Conservation (phyloP, 37 sponge, comb jelly and placozoan species). For the Agelas oroides region DNA sequence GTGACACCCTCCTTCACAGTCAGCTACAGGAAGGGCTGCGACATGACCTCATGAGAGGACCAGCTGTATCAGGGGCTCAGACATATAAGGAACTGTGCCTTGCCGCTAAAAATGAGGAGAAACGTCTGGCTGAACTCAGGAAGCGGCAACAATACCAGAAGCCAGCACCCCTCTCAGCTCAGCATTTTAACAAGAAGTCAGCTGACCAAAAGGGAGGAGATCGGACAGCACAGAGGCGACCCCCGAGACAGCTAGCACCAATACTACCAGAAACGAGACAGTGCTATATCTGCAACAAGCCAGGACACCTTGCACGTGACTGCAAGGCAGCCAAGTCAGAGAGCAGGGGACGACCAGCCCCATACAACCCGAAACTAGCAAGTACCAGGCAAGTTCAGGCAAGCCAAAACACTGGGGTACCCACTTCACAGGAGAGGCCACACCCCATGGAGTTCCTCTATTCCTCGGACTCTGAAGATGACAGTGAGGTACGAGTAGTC, state of each 20-base stretch:
- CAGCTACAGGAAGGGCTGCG: slow-evolving; percentile 24
- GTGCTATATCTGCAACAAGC: neutral
- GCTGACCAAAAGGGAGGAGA: too few species aligned
- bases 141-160: neutral
- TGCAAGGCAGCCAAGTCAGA: neutral
- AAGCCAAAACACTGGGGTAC: neutral
- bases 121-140: neutral
- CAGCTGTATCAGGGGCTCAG: slow-evolving; percentile 13
- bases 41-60: neutral
- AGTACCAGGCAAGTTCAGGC: neutral
- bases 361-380: too few species aligned
- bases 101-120: slow-evolving; percentile 22
- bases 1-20: neutral
- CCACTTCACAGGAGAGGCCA: neutral
- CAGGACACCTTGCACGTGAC: neutral
- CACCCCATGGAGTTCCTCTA: neutral
- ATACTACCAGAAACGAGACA: too few species aligned
- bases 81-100: neutral
- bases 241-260: too few species aligned
- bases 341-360: slow-evolving; percentile 1
- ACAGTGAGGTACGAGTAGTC: slow-evolving; percentile 17
- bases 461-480: neutral
- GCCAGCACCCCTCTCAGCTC: too few species aligned
- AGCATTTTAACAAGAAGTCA: too few species aligned
- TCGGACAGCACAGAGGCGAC: too few species aligned